Percentiles rank a stretch among this genome's conserved stretches.
These are phyloP conservation scores for Ophthalmolycus amberensis DNA, from an alignment of 2,113 vertebrate genomes.

Conservation along the genomic window DNA sequence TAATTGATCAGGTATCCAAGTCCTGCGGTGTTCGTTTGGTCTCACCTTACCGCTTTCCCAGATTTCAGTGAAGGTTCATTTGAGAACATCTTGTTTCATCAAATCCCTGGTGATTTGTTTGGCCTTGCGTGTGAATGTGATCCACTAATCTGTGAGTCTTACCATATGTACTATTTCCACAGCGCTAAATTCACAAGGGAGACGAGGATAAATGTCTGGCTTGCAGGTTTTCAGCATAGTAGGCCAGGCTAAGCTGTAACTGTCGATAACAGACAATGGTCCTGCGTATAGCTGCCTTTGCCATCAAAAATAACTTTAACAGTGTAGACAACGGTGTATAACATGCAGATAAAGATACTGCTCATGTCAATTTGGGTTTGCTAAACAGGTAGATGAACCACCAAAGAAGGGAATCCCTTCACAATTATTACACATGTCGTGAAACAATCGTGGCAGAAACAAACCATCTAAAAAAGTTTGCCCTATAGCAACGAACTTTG, in stretches of 20 bases:
- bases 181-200: not conserved
- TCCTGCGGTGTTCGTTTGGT: conserved; percentile 49
- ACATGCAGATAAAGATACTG: not conserved
- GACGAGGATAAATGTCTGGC: not conserved
- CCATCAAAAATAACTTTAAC: not conserved
- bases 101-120: conserved; percentile 19
- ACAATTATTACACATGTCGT: not conserved
- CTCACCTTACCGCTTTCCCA: conserved; percentile 16
- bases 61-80: conserved; percentile 42
- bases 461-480: not conserved
- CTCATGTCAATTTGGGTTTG: not conserved
- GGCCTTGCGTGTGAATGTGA: conserved; percentile 14
- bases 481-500: not conserved
- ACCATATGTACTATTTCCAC: not conserved
- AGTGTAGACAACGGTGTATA: not conserved
- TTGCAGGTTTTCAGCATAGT: not conserved
- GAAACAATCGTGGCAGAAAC: not conserved
- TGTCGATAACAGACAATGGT: not conserved
- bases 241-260: not conserved
- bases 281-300: not conserved
- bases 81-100: conserved; percentile 38
- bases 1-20: conserved; percentile 55
- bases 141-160: not conserved
- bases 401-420: not conserved
- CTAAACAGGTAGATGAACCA: not conserved